Base-by-base conservation (phyloP, 2,888 invertebrate genomes). In the Synanthedon tipuliformis region DNA sequence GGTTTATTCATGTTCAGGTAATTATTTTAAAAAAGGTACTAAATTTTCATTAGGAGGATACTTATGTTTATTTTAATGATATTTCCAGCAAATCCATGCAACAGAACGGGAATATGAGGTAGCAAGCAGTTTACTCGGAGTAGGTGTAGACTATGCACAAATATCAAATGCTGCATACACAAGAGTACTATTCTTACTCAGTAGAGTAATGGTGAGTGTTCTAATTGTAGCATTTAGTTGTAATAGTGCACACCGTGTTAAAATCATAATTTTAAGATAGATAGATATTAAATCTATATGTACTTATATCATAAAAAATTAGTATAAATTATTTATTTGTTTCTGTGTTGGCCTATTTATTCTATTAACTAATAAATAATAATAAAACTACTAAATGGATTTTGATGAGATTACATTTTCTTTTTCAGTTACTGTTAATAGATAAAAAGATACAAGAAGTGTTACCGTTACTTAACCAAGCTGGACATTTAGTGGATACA, bases 101-200 rank as follows among this genome's bases (percentile, higher is more conserved):
- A 93, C 93, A 11, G 97, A 98, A 73, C 92, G 93, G 60, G 97
- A 98, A 80, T 96, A 96, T 81, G 92, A 93, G 59, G 90, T 95
- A 59, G 97, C 98, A 0, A 95, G 95, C 69, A 95, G 94, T 76
- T 81, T 98, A 57, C 89, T 99, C 27, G 95, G 94, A 1, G 94
- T 96, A 48, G 98, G 99, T 2, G 96, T 96, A 13, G 98, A 98
- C 69, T 98, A 96, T 81, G 96, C 98, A n/a, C 94, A 95, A 71
- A 93, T 96, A 69, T 95, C 96, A 40, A 93, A 94, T 76, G 96
- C 96, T 13, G 93, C 93, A 59, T 98, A 98, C 75, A 95, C 98
- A 1, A 91, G 95, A 76, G 94, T 98, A 54, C 88, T 99, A 59
- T 99, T 99, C 88, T 88, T 98, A 63, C 91, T 99, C 57, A 97